A percentile compares a stretch with the other conserved stretches of the same genome.
Conservation (phyloP, 2,797 vertebrate species). For the Pipistrellus pygmaeus region DNA sequence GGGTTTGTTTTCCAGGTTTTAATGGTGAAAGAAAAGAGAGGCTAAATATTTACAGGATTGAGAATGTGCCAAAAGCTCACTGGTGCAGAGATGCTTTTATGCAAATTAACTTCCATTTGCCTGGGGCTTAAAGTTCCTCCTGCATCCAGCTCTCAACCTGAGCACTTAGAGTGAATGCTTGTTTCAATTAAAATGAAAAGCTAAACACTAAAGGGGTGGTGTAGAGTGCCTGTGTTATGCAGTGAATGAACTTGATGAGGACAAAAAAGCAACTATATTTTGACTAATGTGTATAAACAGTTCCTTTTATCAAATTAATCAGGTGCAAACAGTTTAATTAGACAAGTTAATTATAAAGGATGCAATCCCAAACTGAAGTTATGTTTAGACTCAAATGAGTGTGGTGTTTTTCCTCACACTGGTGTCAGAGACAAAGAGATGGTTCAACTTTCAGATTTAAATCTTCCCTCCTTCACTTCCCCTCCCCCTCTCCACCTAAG, state of each 20-base stretch:
- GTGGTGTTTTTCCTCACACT: not conserved
- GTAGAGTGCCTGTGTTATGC: not conserved
- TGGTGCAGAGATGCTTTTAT: conserved; percentile 20
- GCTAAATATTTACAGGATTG: conserved; percentile 31
- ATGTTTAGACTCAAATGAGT: not conserved
- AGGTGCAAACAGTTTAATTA: conserved; percentile 59
- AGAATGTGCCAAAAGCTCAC: conserved; percentile 45
- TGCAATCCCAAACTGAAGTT: conserved; percentile 13
- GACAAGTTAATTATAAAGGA: conserved; percentile 55
- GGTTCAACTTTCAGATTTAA: not conserved
- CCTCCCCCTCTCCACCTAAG: not conserved
- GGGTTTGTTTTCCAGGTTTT: conserved; percentile 63
- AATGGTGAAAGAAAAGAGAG: conserved; percentile 50
- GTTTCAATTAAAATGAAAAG: conserved; percentile 33
- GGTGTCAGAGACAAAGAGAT: conserved; percentile 26
- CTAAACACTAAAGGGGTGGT: not conserved
- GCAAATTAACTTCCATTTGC: conserved; percentile 64
- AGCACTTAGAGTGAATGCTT: conserved; percentile 25
- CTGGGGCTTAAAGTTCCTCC: conserved; percentile 34
- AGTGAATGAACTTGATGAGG: not conserved
- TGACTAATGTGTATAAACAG: conserved; percentile 12
- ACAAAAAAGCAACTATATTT: conserved; percentile 42
- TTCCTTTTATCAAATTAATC: conserved; percentile 54
- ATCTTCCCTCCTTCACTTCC: not conserved
- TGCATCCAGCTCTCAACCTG: not conserved